These are phyloP conservation scores for Leucophenga maculata DNA, from an alignment of 2,888 invertebrate genomes.

Conservation along the genomic window DNA sequence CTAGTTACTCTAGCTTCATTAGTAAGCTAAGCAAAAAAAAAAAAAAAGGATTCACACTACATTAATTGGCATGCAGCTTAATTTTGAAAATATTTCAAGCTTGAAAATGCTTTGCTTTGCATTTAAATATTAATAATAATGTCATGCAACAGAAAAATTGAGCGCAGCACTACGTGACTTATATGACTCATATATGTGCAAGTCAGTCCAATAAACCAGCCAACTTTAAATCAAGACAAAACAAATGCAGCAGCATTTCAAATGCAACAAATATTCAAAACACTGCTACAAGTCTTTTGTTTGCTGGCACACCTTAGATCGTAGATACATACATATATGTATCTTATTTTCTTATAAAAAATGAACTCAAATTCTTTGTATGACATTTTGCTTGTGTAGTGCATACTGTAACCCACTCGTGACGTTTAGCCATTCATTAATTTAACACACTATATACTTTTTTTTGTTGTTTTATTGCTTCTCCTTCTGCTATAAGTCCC, in stretches of 20 bases:
- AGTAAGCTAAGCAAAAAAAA: background rate
- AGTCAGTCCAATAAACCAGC: background rate
- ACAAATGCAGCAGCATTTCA: background rate
- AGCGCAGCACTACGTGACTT: conserved; percentile 16
- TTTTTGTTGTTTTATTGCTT: background rate
- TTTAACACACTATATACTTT: background rate
- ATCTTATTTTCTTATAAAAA: conserved; percentile 2
- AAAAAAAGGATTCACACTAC: background rate
- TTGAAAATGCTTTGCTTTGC: conserved; percentile 41
- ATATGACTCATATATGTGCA: conserved; percentile 1
- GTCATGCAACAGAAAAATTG: conserved; percentile 47
- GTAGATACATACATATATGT: no score
- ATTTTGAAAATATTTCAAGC: conserved; percentile 14
- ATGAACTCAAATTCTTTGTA: conserved; percentile 12
- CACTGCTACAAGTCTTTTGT: conserved; percentile 6
- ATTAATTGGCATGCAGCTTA: background rate
- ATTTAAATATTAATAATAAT: conserved; percentile 67
- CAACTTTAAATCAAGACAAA: background rate
- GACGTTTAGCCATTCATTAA: background rate
- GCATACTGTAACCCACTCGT: background rate
- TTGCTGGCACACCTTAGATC: conserved; percentile 6
- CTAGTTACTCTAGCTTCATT: conserved; percentile 2
- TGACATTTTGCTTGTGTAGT: conserved; percentile 6
- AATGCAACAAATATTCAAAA: background rate
- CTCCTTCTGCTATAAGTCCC: background rate